A percentile compares a stretch with the other conserved stretches of the same genome.
Evolutionary conservation across 2,888 invertebrate species (phyloP).

Genomic region (Ophraella communa): DNA sequence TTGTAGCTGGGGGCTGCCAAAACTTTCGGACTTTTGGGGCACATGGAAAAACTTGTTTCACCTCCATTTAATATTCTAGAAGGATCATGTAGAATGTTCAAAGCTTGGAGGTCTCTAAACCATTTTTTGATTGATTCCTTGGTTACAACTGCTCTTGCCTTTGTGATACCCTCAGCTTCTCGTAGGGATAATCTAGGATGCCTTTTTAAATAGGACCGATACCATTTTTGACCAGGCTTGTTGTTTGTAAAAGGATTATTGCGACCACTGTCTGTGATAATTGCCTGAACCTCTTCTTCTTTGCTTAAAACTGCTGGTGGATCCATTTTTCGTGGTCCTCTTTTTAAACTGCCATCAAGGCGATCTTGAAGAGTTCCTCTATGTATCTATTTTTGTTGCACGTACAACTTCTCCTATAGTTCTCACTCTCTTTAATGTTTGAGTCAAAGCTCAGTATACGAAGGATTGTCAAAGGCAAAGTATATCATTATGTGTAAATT

Average conservation of each 20-base stretch:
- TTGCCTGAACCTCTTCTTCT: slow-evolving; percentile 1
- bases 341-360: neutral
- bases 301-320: neutral
- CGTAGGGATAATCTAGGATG: slow-evolving; percentile 2
- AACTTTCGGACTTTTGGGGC: slow-evolving; percentile 37
- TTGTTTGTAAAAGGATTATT: slow-evolving; percentile 6
- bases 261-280: neutral
- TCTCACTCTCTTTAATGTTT: too few species aligned
- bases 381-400: too few species aligned
- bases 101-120: slow-evolving; percentile 8
- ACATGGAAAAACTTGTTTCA: slow-evolving; percentile 38
- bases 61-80: slow-evolving; percentile 37
- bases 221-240: slow-evolving; percentile 11
- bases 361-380: neutral
- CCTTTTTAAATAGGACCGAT: slow-evolving; percentile 3
- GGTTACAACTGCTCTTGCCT: slow-evolving; percentile 8
- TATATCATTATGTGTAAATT: too few species aligned
- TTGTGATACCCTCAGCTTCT: slow-evolving; percentile 15
- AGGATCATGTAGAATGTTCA: slow-evolving; percentile 16
- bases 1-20: slow-evolving; percentile 20
- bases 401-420: too few species aligned
- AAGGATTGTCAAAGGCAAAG: too few species aligned
- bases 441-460: too few species aligned
- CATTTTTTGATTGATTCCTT: slow-evolving; percentile 13
- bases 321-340: slow-evolving; percentile 4